Evolutionary conservation across 2,888 invertebrate genomes (phyloP).

Genomic region (Cryptus viduatorius): DNA sequence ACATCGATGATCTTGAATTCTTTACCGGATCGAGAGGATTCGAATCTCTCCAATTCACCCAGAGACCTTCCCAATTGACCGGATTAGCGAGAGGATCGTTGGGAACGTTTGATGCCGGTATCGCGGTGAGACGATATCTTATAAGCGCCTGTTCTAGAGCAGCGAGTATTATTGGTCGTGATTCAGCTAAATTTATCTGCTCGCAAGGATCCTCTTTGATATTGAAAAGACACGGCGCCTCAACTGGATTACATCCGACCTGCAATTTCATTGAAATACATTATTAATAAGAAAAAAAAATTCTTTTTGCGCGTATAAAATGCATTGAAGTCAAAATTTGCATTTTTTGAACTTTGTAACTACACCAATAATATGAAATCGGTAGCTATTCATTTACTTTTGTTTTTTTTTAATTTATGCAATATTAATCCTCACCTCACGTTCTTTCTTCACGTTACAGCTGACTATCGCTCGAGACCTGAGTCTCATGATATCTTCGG

Average conservation of each 20-base stretch:
- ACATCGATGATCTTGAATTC: slow-evolving; percentile 53
- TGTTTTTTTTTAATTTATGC: neutral
- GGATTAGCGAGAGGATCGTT: slow-evolving; percentile 86
- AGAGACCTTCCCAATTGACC: slow-evolving; percentile 86
- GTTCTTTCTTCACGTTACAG: slow-evolving; percentile 74
- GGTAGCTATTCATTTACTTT: neutral
- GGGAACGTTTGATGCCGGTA: slow-evolving; percentile 85
- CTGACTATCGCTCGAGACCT: slow-evolving; percentile 76
- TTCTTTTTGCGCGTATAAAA: too few relatives aligned
- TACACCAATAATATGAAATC: neutral
- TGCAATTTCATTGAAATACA: slow-evolving; percentile 46
- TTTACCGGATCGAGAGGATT: slow-evolving; percentile 27
- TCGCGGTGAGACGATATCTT: slow-evolving; percentile 83
- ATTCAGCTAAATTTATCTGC: slow-evolving; percentile 84
- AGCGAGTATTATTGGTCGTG: slow-evolving; percentile 82
- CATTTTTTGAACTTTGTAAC: neutral
- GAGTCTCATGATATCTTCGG: slow-evolving; percentile 73
- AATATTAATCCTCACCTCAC: slow-evolving; percentile 65
- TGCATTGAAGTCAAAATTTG: too few relatives aligned
- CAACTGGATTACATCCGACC: slow-evolving; percentile 79
- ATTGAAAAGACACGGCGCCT: slow-evolving; percentile 83
- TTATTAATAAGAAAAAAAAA: neutral
- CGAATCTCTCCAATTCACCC: slow-evolving; percentile 87
- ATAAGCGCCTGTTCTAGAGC: slow-evolving; percentile 85
- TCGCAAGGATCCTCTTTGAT: slow-evolving; percentile 84